These are phyloP conservation scores for Zaprionus camerounensis DNA, from an alignment of 1,140 invertebrate genomes.

Conservation along the genomic window DNA sequence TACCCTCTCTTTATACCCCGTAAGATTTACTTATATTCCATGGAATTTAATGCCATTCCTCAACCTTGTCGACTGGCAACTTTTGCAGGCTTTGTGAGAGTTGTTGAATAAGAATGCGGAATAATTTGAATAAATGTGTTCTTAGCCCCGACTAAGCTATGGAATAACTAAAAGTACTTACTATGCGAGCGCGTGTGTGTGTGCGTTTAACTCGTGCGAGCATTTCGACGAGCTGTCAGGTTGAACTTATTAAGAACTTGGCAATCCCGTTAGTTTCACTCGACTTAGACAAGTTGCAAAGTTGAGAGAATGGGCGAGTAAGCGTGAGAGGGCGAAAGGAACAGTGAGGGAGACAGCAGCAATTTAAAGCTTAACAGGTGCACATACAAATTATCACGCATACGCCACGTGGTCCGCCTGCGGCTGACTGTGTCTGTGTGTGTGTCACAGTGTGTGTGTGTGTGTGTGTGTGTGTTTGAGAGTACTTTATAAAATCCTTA, in stretches of 20 bases:
- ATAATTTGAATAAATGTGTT: slow-evolving; percentile 32
- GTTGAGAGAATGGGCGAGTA: not conserved
- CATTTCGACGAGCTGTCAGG: slow-evolving; percentile 12
- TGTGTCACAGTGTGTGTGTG: not conserved
- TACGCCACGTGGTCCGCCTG: slow-evolving; percentile 8
- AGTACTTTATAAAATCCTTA: not conserved
- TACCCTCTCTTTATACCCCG: not conserved
- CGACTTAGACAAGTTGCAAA: slow-evolving; percentile 13
- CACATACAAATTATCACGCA: slow-evolving; percentile 27
- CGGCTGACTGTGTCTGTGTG: not conserved
- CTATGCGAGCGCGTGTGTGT: not conserved
- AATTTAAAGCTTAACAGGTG: slow-evolving; percentile 25
- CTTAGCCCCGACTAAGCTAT: slow-evolving; percentile 4
- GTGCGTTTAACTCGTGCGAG: not conserved
- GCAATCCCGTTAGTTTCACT: slow-evolving; percentile 23
- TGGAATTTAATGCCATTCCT: not conserved
- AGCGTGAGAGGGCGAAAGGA: not conserved
- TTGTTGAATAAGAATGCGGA: slow-evolving; percentile 9
- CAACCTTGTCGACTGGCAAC: not conserved
- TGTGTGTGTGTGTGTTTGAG: not conserved
- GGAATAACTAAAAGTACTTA: not conserved
- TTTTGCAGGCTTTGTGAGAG: not conserved
- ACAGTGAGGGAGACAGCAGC: not conserved
- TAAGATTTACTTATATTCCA: not conserved
- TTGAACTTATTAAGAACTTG: slow-evolving; percentile 8